Evolutionary conservation across 2,113 vertebrate species (phyloP).

Genomic region (Ramphastos sulfuratus): DNA sequence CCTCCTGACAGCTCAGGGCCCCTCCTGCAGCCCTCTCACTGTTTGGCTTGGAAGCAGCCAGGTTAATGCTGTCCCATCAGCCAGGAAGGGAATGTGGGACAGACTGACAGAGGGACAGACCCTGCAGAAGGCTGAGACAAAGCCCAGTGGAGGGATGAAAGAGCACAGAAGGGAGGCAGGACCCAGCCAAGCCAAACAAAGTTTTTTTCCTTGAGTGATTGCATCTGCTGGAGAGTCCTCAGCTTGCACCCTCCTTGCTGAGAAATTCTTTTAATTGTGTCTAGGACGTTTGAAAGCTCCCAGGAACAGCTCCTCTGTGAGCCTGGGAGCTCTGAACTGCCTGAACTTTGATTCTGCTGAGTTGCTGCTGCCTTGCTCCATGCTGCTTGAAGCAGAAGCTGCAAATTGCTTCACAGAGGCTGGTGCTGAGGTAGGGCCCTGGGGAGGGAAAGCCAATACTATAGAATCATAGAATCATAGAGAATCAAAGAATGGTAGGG

Average conservation of each 20-base stretch:
- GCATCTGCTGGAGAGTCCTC: conserved; percentile 64
- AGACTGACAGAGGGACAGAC: not conserved
- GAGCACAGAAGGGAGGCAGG: not conserved
- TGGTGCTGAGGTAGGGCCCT: not conserved
- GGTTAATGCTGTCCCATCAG: not conserved
- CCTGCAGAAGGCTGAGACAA: not conserved
- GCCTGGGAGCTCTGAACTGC: conserved; percentile 28
- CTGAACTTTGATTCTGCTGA: conserved; percentile 28
- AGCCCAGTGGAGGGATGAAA: not conserved
- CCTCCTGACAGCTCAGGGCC: not conserved
- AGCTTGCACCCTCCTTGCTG: conserved; percentile 41
- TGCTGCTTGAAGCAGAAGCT: not conserved
- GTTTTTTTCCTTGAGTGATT: conserved; percentile 55
- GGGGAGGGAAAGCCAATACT: not conserved
- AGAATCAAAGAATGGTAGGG: too few relatives aligned
- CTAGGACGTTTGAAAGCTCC: conserved; percentile 43
- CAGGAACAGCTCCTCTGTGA: conserved; percentile 32
- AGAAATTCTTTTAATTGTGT: conserved; percentile 44
- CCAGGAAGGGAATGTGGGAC: not conserved
- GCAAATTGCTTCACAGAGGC: not conserved
- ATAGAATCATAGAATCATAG: not conserved
- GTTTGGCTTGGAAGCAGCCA: conserved; percentile 50
- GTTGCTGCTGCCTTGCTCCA: not conserved
- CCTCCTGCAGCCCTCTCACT: not conserved
- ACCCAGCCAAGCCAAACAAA: conserved; percentile 66